Evolutionary conservation across 2,113 vertebrate species (phyloP).

Genomic region (Crotalus helleri): DNA sequence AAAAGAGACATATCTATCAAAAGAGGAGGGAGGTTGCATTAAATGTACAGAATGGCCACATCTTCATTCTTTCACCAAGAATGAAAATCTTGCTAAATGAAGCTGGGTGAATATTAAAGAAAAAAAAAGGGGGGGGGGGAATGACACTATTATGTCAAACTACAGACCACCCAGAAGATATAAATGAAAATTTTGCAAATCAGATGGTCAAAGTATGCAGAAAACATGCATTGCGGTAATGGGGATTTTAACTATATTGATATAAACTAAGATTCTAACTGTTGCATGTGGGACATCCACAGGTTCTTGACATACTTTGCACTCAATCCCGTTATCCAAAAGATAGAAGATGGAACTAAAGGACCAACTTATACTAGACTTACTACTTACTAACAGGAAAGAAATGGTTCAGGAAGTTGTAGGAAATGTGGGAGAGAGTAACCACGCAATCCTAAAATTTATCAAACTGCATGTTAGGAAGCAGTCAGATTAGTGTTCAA

Average conservation of each 20-base stretch:
- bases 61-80: not conserved
- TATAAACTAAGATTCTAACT: not conserved
- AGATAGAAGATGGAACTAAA: not conserved
- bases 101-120: not conserved
- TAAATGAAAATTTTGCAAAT: not conserved
- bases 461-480: not conserved
- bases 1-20: not conserved
- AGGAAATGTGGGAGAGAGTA: not conserved
- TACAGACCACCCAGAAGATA: not conserved
- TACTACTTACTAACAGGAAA: not conserved
- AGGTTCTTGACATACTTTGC: not conserved
- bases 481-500: not conserved
- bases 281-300: not conserved
- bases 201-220: not conserved
- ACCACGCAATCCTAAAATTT: not conserved
- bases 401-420: not conserved
- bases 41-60: not conserved
- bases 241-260: not conserved
- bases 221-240: not conserved
- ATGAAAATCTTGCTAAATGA: not conserved
- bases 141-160: not conserved
- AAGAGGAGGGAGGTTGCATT: not conserved
- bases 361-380: not conserved
- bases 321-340: not conserved
- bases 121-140: not conserved